Percentiles rank a stretch among this genome's conserved stretches.
Conservation (phyloP, 2,797 vertebrate species). For the Alfaro cultratus region DNA sequence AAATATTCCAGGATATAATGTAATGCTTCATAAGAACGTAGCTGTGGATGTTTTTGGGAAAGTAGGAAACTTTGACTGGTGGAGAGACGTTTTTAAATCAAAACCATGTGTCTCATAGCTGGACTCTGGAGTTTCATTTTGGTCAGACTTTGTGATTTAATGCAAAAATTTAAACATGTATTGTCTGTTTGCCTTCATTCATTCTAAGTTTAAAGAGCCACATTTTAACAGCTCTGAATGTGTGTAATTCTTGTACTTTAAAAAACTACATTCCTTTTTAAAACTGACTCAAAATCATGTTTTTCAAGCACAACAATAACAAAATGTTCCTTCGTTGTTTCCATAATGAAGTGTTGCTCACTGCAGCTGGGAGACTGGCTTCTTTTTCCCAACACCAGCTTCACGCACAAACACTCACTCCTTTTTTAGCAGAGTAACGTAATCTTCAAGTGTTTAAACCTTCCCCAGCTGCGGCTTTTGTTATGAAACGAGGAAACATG, state of each 20-base stretch:
- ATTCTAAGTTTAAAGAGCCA: neutral
- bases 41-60: neutral
- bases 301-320: slow-evolving; percentile 45
- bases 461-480: slow-evolving; percentile 54
- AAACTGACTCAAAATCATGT: slow-evolving; percentile 20
- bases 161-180: neutral
- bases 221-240: neutral
- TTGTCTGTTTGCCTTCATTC: neutral
- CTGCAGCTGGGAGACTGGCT: slow-evolving; percentile 50
- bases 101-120: neutral
- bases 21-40: neutral
- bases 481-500: slow-evolving; percentile 70
- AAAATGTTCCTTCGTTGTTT: slow-evolving; percentile 68
- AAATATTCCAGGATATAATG: neutral
- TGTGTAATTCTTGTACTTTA: neutral
- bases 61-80: neutral
- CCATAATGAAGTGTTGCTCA: slow-evolving; percentile 49
- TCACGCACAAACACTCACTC: slow-evolving; percentile 11
- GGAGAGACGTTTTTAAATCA: neutral
- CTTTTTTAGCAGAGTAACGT: slow-evolving; percentile 38
- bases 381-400: slow-evolving; percentile 43
- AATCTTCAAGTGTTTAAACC: slow-evolving; percentile 58
- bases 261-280: neutral
- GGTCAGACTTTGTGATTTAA: neutral
- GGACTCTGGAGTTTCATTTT: neutral